A percentile compares a stretch with the other conserved stretches of the same genome.
These are phyloP conservation scores for Porites rus DNA, from an alignment of 92 coral and sea anemone genomes.

Conservation along the genomic window DNA sequence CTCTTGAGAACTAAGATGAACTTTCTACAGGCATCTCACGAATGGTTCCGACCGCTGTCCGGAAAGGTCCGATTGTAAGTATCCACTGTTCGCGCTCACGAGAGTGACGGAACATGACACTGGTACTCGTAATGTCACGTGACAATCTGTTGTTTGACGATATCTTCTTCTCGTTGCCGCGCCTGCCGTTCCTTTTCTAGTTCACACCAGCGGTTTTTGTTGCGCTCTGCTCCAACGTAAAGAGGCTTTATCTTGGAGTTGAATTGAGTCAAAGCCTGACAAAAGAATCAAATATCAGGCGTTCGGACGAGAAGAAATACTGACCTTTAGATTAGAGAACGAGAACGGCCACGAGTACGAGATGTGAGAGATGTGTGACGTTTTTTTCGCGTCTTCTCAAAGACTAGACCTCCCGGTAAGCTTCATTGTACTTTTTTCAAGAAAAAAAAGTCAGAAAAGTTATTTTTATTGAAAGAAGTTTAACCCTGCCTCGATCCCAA, in stretches of 20 bases:
- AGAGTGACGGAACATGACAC: neutral
- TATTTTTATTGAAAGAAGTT: too few species aligned
- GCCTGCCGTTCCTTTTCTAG: conserved; percentile 73
- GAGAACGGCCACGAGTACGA: too few species aligned
- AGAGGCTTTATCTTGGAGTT: conserved; percentile 86
- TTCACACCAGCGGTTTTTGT: conserved; percentile 90
- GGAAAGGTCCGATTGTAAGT: conserved; percentile 8
- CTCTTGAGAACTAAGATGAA: conserved; percentile 14
- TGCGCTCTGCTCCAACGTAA: conserved; percentile 89
- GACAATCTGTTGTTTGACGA: conserved; percentile 36
- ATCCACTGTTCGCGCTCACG: conserved; percentile 6
- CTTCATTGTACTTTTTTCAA: too few species aligned
- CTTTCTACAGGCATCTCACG: neutral
- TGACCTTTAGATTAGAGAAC: too few species aligned
- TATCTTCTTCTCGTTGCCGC: conserved; percentile 42
- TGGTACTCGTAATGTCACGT: conserved; percentile 30
- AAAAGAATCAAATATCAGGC: neutral
- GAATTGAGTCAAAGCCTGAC: conserved; percentile 82
- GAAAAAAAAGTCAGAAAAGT: too few species aligned
- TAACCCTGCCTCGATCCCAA: too few species aligned
- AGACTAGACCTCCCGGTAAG: too few species aligned
- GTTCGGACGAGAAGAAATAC: too few species aligned
- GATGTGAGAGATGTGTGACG: too few species aligned
- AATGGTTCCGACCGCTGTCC: conserved; percentile 20
- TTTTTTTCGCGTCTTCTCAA: too few species aligned